These are phyloP conservation scores for Drosophila mojavensis DNA, from an alignment of 1,140 invertebrate species.

Conservation along the genomic window DNA sequence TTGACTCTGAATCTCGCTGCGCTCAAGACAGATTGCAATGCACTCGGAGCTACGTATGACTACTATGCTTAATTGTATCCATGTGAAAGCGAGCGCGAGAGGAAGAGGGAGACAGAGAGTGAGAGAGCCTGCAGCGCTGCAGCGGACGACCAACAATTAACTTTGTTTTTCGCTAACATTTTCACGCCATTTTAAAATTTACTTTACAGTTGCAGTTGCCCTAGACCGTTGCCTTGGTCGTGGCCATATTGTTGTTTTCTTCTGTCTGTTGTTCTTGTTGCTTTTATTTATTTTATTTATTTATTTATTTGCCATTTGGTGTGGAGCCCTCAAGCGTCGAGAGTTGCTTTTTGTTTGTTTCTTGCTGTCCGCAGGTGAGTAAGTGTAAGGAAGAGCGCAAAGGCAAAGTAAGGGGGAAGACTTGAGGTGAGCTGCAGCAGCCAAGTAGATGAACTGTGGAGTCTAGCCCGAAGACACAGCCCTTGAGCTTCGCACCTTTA, in stretches of 20 bases:
- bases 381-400: not conserved
- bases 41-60: too few species aligned
- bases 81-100: too few species aligned
- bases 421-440: not conserved
- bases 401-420: not conserved
- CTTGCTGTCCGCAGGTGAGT: slow-evolving; percentile 11
- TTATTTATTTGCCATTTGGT: slow-evolving; percentile 40
- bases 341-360: slow-evolving; percentile 46
- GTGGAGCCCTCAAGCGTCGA: slow-evolving; percentile 31
- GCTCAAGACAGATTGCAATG: too few species aligned
- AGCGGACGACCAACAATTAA: slow-evolving; percentile 65
- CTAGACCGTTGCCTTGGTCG: slow-evolving; percentile 7
- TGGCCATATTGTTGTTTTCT: slow-evolving; percentile 1
- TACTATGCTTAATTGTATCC: too few species aligned
- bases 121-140: not conserved
- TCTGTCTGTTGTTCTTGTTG: slow-evolving; percentile 1
- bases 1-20: too few species aligned
- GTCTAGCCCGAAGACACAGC: slow-evolving; percentile 5
- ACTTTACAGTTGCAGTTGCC: slow-evolving; percentile 22
- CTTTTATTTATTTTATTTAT: slow-evolving; percentile 36
- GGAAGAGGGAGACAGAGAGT: too few species aligned
- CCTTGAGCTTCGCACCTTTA: slow-evolving; percentile 60
- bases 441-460: not conserved
- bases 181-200: slow-evolving; percentile 74
- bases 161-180: slow-evolving; percentile 78